phyloP scores from a whole-genome alignment of 2,888 invertebrate species.

The Venustoraphidia nigricollis region DNA sequence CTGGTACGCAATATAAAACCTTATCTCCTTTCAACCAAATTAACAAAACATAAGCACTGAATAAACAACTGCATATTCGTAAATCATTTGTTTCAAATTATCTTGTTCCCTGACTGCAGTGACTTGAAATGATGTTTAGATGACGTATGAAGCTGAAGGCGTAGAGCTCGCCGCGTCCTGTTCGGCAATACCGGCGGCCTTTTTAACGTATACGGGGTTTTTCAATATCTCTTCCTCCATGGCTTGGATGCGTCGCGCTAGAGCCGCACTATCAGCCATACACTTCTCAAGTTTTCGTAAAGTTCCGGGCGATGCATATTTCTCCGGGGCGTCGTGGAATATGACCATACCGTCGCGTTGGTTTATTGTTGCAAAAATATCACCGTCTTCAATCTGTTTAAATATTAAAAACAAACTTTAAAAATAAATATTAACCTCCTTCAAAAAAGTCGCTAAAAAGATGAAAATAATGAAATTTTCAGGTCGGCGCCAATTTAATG shows the following conservation, averaged over 20 bases:
- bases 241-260: constrained; percentile 74
- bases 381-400: constrained; percentile 81
- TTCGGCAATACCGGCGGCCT: constrained; percentile 20
- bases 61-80: too few species aligned
- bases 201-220: constrained; percentile 56
- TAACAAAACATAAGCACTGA: too few species aligned
- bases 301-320: constrained; percentile 81
- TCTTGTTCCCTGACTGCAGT: too few species aligned
- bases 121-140: neutral
- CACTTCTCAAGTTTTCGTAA: constrained; percentile 73
- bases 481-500: too few species aligned
- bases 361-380: constrained; percentile 93
- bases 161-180: constrained; percentile 2
- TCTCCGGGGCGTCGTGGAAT: constrained; percentile 90
- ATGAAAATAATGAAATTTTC: too few species aligned
- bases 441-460: too few species aligned
- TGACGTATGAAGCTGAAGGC: constrained; percentile 5
- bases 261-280: constrained; percentile 70
- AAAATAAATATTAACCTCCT: too few species aligned
- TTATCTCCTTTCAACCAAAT: too few species aligned
- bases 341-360: constrained; percentile 97
- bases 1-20: too few species aligned
- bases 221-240: constrained; percentile 94
- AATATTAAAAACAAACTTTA: constrained; percentile 11
- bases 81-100: too few species aligned